phyloP scores from a whole-genome alignment of 2,888 invertebrate genomes.

The Lepidocyrtoides sp. region DNA sequence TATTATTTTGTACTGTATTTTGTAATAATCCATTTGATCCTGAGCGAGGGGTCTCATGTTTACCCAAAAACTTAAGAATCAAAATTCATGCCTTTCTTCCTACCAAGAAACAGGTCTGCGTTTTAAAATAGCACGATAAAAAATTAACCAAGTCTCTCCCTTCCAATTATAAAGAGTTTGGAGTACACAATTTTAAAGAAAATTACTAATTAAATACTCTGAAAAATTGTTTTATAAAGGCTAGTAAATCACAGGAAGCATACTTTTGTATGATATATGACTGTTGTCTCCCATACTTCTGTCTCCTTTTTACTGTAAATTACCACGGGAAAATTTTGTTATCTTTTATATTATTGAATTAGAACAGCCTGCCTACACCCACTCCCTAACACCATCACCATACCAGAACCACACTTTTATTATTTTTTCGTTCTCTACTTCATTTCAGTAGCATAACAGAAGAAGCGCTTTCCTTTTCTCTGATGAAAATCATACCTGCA shows the following conservation, averaged over 20 bases:
- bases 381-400: not conserved
- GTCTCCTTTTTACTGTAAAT: not conserved
- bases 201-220: conserved; percentile 36
- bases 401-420: not conserved
- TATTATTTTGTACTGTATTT: not conserved
- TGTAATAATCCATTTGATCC: not conserved
- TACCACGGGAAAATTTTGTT: conserved; percentile 45
- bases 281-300: conserved; percentile 30
- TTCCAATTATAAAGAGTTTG: not conserved
- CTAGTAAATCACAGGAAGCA: not conserved
- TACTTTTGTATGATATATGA: conserved; percentile 27
- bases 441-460: not conserved
- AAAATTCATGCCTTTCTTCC: not conserved
- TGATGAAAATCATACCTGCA: not conserved
- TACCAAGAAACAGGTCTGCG: too few species aligned
- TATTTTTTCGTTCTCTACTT: not conserved
- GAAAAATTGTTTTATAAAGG: conserved; percentile 4
- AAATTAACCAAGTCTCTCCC: too few species aligned
- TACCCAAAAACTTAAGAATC: not conserved
- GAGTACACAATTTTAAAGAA: conserved; percentile 9
- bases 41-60: not conserved
- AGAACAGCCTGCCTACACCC: not conserved
- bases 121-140: too few species aligned
- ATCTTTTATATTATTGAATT: conserved; percentile 37
- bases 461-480: not conserved